A percentile compares a stretch with the other conserved stretches of the same genome.
Evolutionary conservation across 2,113 vertebrate species (phyloP).

Genomic region (Ceyx cyanopectus): DNA sequence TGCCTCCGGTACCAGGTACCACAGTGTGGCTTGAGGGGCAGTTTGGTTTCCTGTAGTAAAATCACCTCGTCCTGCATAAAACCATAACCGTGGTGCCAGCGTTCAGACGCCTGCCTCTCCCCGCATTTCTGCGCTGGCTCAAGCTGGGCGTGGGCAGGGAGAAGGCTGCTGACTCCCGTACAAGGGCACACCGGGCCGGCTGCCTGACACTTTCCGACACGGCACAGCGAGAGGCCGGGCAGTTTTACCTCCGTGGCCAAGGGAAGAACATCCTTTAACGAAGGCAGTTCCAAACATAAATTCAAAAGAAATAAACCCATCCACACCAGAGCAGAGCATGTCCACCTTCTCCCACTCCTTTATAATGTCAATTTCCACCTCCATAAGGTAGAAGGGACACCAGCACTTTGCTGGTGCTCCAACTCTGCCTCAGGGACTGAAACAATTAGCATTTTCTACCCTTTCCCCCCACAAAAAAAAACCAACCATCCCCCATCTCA

Average conservation of each 20-base stretch:
- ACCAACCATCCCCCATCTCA: accelerated
- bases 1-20: background rate
- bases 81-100: accelerated
- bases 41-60: accelerated
- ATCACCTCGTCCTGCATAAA: accelerated
- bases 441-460: background rate
- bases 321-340: accelerated
- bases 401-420: background rate
- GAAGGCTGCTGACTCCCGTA: no score
- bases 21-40: background rate
- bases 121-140: accelerated
- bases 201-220: background rate
- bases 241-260: accelerated
- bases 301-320: background rate
- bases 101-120: accelerated
- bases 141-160: accelerated
- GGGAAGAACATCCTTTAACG: accelerated
- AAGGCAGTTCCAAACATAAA: background rate
- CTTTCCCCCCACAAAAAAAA: background rate
- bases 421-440: background rate
- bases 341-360: background rate
- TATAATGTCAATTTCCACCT: accelerated
- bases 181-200: accelerated
- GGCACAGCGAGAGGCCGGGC: accelerated
- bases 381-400: no score